These are phyloP conservation scores for Myanophis thanlyinensis DNA, from an alignment of 2,113 vertebrate genomes.

Conservation along the genomic window DNA sequence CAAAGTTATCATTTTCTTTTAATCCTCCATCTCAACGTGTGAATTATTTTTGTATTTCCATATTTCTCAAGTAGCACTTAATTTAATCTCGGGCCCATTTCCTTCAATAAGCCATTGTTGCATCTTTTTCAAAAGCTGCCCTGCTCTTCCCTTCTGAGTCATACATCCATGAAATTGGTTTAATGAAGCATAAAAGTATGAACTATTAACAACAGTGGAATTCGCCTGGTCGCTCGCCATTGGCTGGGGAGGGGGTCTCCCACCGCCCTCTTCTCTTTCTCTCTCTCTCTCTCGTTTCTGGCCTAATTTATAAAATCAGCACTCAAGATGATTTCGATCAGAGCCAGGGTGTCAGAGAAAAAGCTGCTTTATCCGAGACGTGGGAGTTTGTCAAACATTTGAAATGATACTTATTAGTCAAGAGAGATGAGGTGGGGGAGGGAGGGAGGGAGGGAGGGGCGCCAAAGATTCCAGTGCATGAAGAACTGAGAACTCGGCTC, in stretches of 20 bases:
- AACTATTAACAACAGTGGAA: constrained; percentile 98
- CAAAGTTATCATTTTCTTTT: constrained; percentile 77
- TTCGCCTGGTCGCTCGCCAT: constrained; percentile 94
- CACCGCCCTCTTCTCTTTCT: no score
- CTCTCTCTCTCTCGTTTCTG: constrained; percentile 82
- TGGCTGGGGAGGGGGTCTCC: constrained; percentile 74
- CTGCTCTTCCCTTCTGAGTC: constrained; percentile 98
- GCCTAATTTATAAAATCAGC: constrained; percentile 93
- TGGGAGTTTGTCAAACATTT: constrained; percentile 78
- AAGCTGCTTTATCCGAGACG: constrained; percentile 83
- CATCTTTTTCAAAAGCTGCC: constrained; percentile 76
- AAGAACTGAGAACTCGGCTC: constrained; percentile 51
- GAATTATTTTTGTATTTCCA: constrained; percentile 81
- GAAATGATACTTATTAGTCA: constrained; percentile 79
- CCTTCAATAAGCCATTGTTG: constrained; percentile 99
- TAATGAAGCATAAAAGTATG: constrained; percentile 99
- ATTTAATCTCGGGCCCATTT: constrained; percentile 98
- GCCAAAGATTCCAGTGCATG: constrained; percentile 57
- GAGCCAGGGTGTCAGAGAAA: constrained; percentile 92
- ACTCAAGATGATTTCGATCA: constrained; percentile 98
- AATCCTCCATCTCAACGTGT: constrained; percentile 75
- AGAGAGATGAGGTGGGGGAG: constrained; percentile 47
- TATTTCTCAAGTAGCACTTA: constrained; percentile 99
- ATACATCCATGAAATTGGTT: constrained; percentile 99
- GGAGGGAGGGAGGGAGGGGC: constrained; percentile 12